Conservation (phyloP, 2,797 vertebrate genomes). For the Discoglossus pictus region DNA sequence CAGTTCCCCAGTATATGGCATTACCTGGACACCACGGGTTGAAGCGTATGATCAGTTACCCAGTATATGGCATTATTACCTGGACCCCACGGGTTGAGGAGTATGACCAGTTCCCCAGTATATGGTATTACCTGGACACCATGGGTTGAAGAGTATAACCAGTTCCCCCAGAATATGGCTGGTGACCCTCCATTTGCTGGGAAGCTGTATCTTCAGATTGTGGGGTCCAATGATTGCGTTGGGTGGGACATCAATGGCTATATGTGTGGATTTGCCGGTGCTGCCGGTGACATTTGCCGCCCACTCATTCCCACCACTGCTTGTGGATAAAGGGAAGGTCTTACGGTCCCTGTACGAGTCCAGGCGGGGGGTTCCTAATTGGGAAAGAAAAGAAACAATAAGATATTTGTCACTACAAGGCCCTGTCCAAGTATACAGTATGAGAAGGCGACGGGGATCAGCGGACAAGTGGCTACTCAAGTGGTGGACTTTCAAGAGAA, state of each 20-base stretch:
- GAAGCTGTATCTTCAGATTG: slow-evolving; percentile 54
- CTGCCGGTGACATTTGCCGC: slow-evolving; percentile 46
- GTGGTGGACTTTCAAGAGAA: too few species aligned
- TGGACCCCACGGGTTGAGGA: too few species aligned
- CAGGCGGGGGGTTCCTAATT: slow-evolving; percentile 2
- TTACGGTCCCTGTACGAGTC: neutral
- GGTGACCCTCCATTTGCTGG: slow-evolving; percentile 14
- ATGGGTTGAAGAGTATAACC: slow-evolving; percentile 71
- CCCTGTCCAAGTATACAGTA: too few species aligned
- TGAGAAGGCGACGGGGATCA: too few species aligned
- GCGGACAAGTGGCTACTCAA: too few species aligned
- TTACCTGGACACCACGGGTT: too few species aligned
- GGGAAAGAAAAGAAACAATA: neutral
- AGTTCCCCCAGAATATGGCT: slow-evolving; percentile 60
- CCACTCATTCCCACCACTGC: slow-evolving; percentile 57
- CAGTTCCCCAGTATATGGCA: too few species aligned
- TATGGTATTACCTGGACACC: slow-evolving; percentile 65
- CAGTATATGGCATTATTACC: too few species aligned
- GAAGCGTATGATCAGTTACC: too few species aligned
- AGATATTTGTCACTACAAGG: too few species aligned
- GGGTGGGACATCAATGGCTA: slow-evolving; percentile 69
- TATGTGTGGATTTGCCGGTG: neutral
- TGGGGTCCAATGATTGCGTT: slow-evolving; percentile 71
- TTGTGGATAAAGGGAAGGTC: slow-evolving; percentile 58
- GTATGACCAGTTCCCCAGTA: too few species aligned